phyloP scores from a whole-genome alignment of 2,113 vertebrate species.

The Phrynosoma blainvillii region DNA sequence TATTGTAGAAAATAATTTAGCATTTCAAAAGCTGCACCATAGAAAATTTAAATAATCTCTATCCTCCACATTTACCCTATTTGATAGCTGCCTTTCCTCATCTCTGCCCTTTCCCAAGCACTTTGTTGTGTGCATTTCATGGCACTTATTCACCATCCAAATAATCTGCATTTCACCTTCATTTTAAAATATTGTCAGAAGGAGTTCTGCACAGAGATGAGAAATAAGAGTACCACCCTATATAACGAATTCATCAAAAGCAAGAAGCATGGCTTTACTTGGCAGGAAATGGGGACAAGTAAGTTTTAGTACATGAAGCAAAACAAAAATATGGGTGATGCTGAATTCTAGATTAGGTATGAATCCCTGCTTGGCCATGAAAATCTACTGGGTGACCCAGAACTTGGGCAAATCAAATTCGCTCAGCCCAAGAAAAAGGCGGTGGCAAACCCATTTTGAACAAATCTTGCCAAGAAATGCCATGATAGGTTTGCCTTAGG shows the following conservation, averaged over 20 bases:
- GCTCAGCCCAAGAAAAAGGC: too few species aligned
- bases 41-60: constrained; percentile 43
- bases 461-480: too few species aligned
- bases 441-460: too few species aligned
- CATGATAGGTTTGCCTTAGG: too few species aligned
- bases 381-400: too few species aligned
- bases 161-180: constrained; percentile 45
- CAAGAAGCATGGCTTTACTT: background rate
- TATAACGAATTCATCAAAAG: background rate
- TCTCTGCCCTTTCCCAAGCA: background rate
- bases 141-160: constrained; percentile 43
- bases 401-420: too few species aligned
- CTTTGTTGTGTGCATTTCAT: constrained; percentile 10
- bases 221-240: background rate
- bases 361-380: too few species aligned
- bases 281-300: background rate
- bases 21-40: constrained; percentile 17
- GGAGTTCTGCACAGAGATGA: background rate
- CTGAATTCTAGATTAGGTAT: background rate
- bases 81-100: background rate
- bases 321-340: background rate
- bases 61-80: constrained; percentile 18
- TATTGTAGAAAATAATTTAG: constrained; percentile 9
- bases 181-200: constrained; percentile 57
- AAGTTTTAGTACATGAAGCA: background rate